A percentile compares a stretch with the other conserved stretches of the same genome.
Conservation (phyloP, 2,888 invertebrate genomes). For the Disparrhopalites patrizii region DNA sequence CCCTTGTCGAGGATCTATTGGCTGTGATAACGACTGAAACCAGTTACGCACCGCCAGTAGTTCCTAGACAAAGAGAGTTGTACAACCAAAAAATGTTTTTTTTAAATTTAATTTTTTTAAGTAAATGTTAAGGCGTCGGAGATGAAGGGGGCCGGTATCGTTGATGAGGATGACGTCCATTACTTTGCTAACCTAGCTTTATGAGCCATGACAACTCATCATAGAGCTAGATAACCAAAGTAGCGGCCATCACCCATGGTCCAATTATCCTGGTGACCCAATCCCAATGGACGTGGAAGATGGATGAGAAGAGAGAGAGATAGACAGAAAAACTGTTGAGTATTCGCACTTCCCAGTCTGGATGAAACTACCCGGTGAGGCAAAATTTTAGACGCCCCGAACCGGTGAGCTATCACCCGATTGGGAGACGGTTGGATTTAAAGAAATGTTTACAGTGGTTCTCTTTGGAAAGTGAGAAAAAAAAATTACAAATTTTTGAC, state of each 20-base stretch:
- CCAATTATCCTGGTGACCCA: not conserved
- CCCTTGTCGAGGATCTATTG: slow-evolving; percentile 49
- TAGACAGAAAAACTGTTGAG: not conserved
- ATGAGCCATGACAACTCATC: slow-evolving; percentile 35
- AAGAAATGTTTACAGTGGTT: too few species aligned
- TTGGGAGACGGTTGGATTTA: not conserved
- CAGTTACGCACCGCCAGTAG: slow-evolving; percentile 49
- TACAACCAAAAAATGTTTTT: slow-evolving; percentile 8
- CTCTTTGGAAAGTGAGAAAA: too few species aligned
- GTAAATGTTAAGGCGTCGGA: not conserved
- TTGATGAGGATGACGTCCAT: slow-evolving; percentile 27
- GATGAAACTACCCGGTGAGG: slow-evolving; percentile 49
- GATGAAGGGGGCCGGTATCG: not conserved
- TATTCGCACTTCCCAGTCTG: slow-evolving; percentile 33
- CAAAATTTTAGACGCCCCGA: slow-evolving; percentile 24
- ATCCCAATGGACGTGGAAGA: not conserved
- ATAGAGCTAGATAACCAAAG: slow-evolving; percentile 49
- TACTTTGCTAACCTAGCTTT: slow-evolving; percentile 49
- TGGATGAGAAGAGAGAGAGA: too few species aligned
- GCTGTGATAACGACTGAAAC: slow-evolving; percentile 48
- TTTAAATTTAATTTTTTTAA: not conserved
- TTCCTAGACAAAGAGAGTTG: slow-evolving; percentile 48
- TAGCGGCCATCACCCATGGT: slow-evolving; percentile 18
- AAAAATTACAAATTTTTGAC: too few species aligned
- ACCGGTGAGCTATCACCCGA: slow-evolving; percentile 34